Percentiles rank a stretch among this genome's conserved stretches.
Evolutionary conservation across 35 echinoderm and acorn worm genomes (phyloP).

Genomic region (Strongylocentrotus purpuratus): DNA sequence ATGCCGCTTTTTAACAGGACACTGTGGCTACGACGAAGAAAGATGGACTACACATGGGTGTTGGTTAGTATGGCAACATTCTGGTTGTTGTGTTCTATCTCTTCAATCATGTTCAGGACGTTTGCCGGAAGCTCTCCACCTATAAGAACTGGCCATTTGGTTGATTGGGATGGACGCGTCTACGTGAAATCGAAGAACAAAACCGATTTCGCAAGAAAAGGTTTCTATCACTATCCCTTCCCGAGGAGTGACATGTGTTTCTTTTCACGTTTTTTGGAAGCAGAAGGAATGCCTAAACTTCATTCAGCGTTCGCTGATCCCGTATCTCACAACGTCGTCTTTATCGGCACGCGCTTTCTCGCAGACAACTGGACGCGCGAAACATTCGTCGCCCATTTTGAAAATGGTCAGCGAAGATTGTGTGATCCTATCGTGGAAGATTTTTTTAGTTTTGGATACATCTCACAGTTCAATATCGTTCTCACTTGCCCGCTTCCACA

Average conservation of each 20-base stretch:
- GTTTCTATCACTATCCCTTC: not conserved
- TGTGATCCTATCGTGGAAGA: conserved; percentile 79
- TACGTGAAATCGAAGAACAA: not conserved
- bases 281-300: conserved; percentile 64
- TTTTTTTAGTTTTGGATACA: conserved; percentile 75
- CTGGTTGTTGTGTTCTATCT: not conserved
- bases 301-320: conserved; percentile 81
- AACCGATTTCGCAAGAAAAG: not conserved
- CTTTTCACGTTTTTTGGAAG: conserved; percentile 57
- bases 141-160: not conserved
- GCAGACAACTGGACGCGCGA: conserved; percentile 56
- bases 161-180: not conserved
- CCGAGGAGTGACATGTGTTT: conserved; percentile 64
- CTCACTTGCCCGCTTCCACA: conserved; percentile 75
- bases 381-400: conserved; percentile 67
- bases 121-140: not conserved
- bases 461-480: conserved; percentile 74
- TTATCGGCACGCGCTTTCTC: conserved; percentile 66
- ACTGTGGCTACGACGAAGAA: not conserved
- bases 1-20: not conserved
- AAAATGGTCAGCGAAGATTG: conserved; percentile 46
- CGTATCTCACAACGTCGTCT: conserved; percentile 65
- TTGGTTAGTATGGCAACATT: not conserved
- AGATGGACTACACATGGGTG: not conserved
- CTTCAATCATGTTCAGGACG: not conserved